A percentile compares a stretch with the other conserved stretches of the same genome.
These are phyloP conservation scores for Salpingus planirostris DNA, from an alignment of 2,888 invertebrate genomes.

Conservation along the genomic window DNA sequence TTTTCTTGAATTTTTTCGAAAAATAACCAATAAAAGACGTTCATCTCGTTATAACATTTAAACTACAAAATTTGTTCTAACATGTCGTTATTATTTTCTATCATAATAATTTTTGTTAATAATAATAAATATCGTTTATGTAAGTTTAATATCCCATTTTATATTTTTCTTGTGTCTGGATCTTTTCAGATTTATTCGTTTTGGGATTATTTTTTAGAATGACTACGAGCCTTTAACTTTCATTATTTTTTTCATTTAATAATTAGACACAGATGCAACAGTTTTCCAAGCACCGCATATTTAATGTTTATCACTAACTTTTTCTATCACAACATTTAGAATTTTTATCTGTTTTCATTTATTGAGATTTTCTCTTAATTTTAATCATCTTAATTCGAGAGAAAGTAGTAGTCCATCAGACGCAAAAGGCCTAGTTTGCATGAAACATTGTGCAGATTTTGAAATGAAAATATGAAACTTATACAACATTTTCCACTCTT, in stretches of 20 bases:
- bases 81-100: slow-evolving; percentile 8
- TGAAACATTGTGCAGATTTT: too few species aligned
- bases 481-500: too few species aligned
- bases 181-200: slow-evolving; percentile 1
- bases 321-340: slow-evolving; percentile 33
- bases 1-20: slow-evolving; percentile 8
- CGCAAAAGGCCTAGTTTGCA: too few species aligned
- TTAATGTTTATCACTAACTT: slow-evolving; percentile 22
- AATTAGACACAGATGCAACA: slow-evolving; percentile 17
- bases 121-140: too few species aligned
- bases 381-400: too few species aligned
- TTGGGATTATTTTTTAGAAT: slow-evolving; percentile 15
- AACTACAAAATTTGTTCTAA: slow-evolving; percentile 15
- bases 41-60: slow-evolving; percentile 23
- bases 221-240: too few species aligned
- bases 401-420: too few species aligned
- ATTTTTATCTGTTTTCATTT: slow-evolving; percentile 18
- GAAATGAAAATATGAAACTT: too few species aligned
- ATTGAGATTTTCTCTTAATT: slow-evolving; percentile 3
- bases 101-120: too few species aligned
- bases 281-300: slow-evolving; percentile 20
- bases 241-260: too few species aligned
- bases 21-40: slow-evolving; percentile 10
- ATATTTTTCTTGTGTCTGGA: too few species aligned
- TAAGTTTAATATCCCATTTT: too few species aligned